Evolutionary conservation across 2,113 vertebrate genomes (phyloP), one percentile per base, ranked within the genome.

Genomic region (Platanista minor): DNA sequence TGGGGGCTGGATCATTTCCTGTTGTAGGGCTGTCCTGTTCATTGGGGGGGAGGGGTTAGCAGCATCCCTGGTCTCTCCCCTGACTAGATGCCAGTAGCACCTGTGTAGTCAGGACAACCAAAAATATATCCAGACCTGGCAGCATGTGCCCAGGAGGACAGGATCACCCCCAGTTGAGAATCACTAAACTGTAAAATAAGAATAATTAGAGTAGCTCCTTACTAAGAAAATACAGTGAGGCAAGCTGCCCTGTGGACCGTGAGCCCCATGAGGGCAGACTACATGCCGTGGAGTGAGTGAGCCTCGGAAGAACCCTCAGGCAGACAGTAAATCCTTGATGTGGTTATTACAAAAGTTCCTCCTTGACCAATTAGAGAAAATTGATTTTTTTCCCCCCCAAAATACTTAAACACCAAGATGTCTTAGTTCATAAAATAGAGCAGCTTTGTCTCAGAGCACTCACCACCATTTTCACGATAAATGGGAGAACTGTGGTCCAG

Each of bases 231-330:
- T 2, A 20, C n/a, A 14, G 1, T 2, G n/a, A 27, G 7, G 5
- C 12, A 9, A 2, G 7, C 31, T 21, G 2, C 0, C 20, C 0
- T 0, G 4, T 1, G 12, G 46, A 9, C 9, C 0, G 1, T 12
- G 57, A 52, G 15, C 9, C 21, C 86, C 18, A 0, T 0, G 0
- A 15, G 8, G 57, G 36, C 4, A 33, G 52, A 12, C 29, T 12
- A 7, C 2, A 3, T 25, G 46, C 46, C 4, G 3, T 12, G 39
- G 31, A 31, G 21, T 5, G 21, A 29, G 14, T 0, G 25, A 21
- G 20, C 31, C 25, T 13, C 20, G 27, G 82, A 4, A 20, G 23
- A 88, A 17, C 11, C 54, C 64, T 12, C 3, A 0, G 39, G 18
- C 17, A 2, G 0, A 2, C 6, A 46, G 3, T 0, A 7, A 3